Evolutionary conservation across 2,888 invertebrate genomes (phyloP).

Genomic region (Perdita meconis): DNA sequence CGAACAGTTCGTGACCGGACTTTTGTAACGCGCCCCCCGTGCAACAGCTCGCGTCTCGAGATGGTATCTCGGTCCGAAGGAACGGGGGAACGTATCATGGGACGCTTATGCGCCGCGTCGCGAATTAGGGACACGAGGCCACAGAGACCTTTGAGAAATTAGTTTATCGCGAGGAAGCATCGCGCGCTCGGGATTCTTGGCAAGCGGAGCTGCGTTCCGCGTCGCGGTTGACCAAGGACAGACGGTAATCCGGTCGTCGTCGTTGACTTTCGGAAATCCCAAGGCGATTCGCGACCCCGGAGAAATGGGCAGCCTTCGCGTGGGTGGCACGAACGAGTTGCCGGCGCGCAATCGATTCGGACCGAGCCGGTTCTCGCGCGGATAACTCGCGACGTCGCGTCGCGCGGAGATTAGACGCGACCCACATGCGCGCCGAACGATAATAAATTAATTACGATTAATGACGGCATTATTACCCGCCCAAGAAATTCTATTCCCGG

Average conservation of each 20-base stretch:
- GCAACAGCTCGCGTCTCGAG: not conserved
- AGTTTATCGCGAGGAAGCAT: slow-evolving; percentile 1
- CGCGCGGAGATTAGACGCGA: too few species aligned
- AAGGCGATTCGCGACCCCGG: too few species aligned
- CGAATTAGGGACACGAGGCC: slow-evolving; percentile 10
- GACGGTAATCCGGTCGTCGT: too few species aligned
- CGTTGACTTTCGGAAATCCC: too few species aligned
- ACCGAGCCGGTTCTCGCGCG: too few species aligned
- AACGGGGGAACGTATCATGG: slow-evolving; percentile 13
- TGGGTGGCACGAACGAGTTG: too few species aligned
- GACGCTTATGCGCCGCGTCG: not conserved
- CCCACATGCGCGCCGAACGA: not conserved
- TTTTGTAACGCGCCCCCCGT: not conserved
- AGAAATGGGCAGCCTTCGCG: too few species aligned
- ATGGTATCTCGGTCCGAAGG: slow-evolving; percentile 9
- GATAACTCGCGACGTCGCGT: too few species aligned
- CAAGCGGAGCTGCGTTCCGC: not conserved
- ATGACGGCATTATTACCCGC: not conserved
- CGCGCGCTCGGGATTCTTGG: not conserved
- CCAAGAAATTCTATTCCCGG: not conserved
- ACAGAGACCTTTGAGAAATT: not conserved
- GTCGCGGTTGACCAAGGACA: not conserved
- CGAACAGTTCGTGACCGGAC: slow-evolving; percentile 48
- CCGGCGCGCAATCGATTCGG: too few species aligned
- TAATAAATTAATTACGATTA: not conserved